These are phyloP conservation scores for Sebastes dallii DNA, from an alignment of 2,797 vertebrate genomes.

Conservation along the genomic window DNA sequence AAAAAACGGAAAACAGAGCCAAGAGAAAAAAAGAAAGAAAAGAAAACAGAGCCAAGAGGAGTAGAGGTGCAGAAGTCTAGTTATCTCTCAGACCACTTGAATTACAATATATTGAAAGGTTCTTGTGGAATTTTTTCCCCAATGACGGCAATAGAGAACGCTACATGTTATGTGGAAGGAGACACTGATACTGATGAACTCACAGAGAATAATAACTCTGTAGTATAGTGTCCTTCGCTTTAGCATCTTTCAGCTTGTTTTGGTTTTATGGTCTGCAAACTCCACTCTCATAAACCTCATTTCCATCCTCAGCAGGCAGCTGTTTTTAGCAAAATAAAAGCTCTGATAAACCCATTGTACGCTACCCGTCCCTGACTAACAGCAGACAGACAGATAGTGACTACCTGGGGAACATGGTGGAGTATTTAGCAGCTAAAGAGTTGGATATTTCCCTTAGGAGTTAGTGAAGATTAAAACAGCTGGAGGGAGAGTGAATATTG, in stretches of 20 bases:
- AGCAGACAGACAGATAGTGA: no score
- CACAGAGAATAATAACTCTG: neutral
- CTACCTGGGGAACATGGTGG: neutral
- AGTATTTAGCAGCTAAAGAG: neutral
- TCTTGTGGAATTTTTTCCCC: no score
- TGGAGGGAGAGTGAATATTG: no score
- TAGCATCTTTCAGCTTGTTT: neutral
- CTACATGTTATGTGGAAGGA: neutral
- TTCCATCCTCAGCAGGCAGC: neutral
- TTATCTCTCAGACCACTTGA: no score
- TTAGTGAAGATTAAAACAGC: no score
- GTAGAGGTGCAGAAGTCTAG: no score
- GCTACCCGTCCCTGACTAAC: no score
- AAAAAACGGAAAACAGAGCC: no score
- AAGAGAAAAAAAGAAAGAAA: no score
- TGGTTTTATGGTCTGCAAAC: neutral
- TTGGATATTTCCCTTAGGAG: neutral
- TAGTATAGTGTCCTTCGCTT: neutral
- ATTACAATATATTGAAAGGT: no score
- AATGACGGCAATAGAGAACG: neutral
- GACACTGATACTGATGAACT: neutral
- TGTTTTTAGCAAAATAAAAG: neutral
- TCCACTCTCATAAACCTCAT: neutral
- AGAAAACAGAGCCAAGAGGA: no score
- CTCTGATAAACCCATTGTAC: no score